Base-by-base conservation (phyloP, 2,797 vertebrate genomes). In the Oreonectes daqikongensis region DNA sequence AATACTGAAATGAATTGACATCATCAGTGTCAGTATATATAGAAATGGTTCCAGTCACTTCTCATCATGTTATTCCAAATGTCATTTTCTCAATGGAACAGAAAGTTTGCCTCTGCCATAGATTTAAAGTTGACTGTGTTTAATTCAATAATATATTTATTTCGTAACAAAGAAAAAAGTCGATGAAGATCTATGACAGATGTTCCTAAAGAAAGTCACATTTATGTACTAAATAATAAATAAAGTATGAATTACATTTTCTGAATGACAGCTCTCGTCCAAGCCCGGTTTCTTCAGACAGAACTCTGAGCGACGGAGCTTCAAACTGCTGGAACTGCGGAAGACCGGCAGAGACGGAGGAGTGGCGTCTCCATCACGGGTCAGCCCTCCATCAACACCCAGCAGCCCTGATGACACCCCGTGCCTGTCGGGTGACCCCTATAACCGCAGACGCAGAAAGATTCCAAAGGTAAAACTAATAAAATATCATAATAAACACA, bases 391-490 rank as follows among this genome's bases (percentile, higher is more conserved):
- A 0, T 99, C 97, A 1, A 98, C 97, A 0, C 97, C 97, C 74
- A 98, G 97, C 92, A 99, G 97, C 83, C 97, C 97, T 0, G 97
- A 99, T 0, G 96, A 99, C 87, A 97, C 95, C 38, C 94, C 95
- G 66, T 95, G 95, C 87, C 95, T 95, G 81, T 94, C 96, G 0
- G 95, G 96, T 82, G 97, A 99, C 87, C 90, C 92, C 2, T 96
- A 95, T 86, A 97, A 97, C 77, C 95, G 96, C 78, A 94, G 94
- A 65, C 94, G 94, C 84, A 95, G 93, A 89, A 99, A 96, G 92
- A 96, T 97, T 87, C 95, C 97, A 64, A 98, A 95, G 95, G 97
- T 99, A 17, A 20, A 50, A 8, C 48, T 9, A 42, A 14, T 42
- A 20, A 50, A 50, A 50, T 44, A 57, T n/a, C 8, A 15, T 4